phyloP scores from a whole-genome alignment of 2,888 invertebrate genomes.

The Sipha maydis region DNA sequence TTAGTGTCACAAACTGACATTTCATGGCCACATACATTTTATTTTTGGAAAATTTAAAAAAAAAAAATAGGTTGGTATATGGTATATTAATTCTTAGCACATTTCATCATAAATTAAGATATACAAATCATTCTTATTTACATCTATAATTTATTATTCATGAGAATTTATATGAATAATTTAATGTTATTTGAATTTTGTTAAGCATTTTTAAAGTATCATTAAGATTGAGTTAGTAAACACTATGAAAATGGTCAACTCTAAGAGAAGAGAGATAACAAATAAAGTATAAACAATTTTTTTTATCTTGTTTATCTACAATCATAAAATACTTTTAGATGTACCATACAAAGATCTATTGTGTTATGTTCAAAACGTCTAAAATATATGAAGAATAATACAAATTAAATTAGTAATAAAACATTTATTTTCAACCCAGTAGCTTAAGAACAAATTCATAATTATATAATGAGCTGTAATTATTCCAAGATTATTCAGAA shows the following conservation, averaged over 20 bases:
- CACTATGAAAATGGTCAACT: background rate
- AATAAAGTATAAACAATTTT: background rate
- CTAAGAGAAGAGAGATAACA: background rate
- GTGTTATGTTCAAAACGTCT: too few relatives aligned
- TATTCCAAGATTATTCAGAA: too few relatives aligned
- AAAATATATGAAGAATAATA: too few relatives aligned
- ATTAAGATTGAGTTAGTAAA: background rate
- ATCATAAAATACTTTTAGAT: too few relatives aligned
- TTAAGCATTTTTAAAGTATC: background rate
- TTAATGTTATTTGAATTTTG: background rate
- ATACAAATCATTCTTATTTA: conserved; percentile 45
- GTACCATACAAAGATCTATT: too few relatives aligned
- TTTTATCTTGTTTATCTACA: too few relatives aligned
- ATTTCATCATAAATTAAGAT: conserved; percentile 38
- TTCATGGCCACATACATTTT: conserved; percentile 14
- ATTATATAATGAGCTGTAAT: too few relatives aligned
- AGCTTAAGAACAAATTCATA: too few relatives aligned
- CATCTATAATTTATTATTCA: conserved; percentile 41
- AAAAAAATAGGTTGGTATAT: background rate
- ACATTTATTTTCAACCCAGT: too few relatives aligned
- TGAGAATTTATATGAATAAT: background rate
- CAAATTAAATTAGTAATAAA: too few relatives aligned
- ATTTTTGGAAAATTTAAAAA: conserved; percentile 5
- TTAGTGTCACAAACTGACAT: conserved; percentile 15
- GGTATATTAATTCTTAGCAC: conserved; percentile 27